These are phyloP conservation scores for Onychomys torridus DNA, from an alignment of 2,797 vertebrate genomes.

Conservation along the genomic window DNA sequence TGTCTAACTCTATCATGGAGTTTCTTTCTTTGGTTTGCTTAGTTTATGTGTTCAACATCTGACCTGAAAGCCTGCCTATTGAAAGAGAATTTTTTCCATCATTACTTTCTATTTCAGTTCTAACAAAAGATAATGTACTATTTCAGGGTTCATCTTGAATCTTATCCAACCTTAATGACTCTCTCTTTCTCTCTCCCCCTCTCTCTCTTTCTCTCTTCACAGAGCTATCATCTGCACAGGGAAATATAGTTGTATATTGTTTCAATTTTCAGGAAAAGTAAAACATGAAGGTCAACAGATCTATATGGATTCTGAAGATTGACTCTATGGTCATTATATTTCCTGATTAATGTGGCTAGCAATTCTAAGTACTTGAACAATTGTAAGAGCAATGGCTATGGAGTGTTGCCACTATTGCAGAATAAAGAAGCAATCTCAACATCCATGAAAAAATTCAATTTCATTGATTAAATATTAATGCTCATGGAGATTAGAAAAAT, in stretches of 20 bases:
- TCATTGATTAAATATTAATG: constrained; percentile 53
- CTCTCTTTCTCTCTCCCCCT: background rate
- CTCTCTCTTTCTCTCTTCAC: background rate
- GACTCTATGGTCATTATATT: background rate
- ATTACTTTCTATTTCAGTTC: background rate
- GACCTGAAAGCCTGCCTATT: background rate
- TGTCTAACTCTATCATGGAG: background rate
- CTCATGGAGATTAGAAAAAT: constrained; percentile 34
- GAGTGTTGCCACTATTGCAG: constrained; percentile 33
- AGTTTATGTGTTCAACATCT: background rate
- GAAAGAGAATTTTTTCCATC: background rate
- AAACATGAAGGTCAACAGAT: background rate
- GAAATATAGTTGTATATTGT: background rate
- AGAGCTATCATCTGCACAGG: background rate
- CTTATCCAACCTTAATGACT: background rate
- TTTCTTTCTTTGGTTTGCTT: background rate
- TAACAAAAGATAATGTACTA: background rate
- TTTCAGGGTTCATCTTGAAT: background rate
- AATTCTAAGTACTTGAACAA: background rate
- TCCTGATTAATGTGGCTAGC: constrained; percentile 16
- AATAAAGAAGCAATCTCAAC: background rate
- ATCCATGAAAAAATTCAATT: constrained; percentile 3
- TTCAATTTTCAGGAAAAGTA: background rate
- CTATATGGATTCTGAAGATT: constrained; percentile 29
- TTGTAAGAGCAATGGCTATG: background rate